A percentile compares a stretch with the other conserved stretches of the same genome.
phyloP scores from a whole-genome alignment of 2,888 invertebrate genomes.

The Erpobdella octoculata region DNA sequence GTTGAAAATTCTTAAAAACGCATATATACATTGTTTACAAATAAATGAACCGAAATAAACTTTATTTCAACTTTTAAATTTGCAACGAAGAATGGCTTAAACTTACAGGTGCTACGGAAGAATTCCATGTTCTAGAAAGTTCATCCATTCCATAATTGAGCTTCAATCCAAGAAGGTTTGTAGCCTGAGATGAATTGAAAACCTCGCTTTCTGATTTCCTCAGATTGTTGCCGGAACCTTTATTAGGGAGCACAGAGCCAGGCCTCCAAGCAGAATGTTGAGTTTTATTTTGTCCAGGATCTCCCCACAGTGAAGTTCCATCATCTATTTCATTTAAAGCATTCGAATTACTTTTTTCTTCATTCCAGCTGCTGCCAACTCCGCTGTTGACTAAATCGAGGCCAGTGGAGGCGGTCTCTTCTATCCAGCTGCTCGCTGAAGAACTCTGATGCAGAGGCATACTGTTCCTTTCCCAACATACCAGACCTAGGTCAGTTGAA shows the following conservation, averaged over 20 bases:
- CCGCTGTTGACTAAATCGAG: conserved; percentile 4
- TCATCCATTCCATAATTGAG: conserved; percentile 11
- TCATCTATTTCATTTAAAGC: conserved; percentile 23
- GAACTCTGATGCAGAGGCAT: conserved; percentile 25
- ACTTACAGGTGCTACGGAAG: conserved; percentile 26
- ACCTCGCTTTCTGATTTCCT: conserved; percentile 15
- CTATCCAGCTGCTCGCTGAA: conserved; percentile 29
- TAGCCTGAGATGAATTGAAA: neutral
- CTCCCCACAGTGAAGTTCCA: conserved; percentile 28
- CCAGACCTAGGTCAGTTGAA: conserved; percentile 6
- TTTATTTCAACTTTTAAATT: too few relatives aligned
- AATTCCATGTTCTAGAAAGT: conserved; percentile 22
- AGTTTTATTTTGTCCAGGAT: conserved; percentile 12
- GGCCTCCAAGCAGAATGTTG: conserved; percentile 14
- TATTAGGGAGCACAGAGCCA: neutral
- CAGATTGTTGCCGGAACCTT: neutral
- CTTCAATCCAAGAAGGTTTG: conserved; percentile 7
- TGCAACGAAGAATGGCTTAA: neutral
- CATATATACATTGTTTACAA: too few relatives aligned
- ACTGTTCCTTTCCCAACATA: conserved; percentile 6
- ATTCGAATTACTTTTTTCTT: neutral
- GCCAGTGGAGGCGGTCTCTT: neutral
- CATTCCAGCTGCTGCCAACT: conserved; percentile 19
- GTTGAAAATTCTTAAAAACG: too few relatives aligned
- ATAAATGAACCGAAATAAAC: too few relatives aligned